Percentiles rank a stretch among this genome's conserved stretches.
Conservation (phyloP, 2,888 invertebrate species). For the Synergus itoensis region DNA sequence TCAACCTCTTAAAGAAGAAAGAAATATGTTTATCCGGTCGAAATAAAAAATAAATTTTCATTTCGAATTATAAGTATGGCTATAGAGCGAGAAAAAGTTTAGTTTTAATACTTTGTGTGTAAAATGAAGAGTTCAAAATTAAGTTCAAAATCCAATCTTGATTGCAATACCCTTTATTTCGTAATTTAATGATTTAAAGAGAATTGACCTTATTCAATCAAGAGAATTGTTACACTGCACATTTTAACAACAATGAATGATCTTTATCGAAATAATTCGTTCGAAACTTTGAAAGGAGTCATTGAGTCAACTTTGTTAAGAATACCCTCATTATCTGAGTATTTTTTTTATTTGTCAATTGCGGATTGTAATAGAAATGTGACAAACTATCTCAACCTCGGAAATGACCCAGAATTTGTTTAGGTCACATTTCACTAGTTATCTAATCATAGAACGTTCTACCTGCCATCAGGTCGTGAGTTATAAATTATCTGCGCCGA, state of each 20-base stretch:
- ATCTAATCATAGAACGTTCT: not conserved
- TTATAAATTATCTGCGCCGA: not conserved
- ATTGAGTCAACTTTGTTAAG: not conserved
- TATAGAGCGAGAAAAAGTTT: too few species aligned
- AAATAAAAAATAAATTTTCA: not conserved
- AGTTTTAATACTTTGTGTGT: too few species aligned
- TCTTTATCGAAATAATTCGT: not conserved
- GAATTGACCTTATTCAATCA: not conserved
- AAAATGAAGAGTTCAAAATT: too few species aligned
- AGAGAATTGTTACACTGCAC: not conserved
- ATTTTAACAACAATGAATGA: not conserved
- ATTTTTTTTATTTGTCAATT: not conserved
- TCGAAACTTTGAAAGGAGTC: not conserved
- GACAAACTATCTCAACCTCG: not conserved
- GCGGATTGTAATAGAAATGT: not conserved
- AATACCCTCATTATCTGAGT: not conserved
- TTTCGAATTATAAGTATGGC: too few species aligned
- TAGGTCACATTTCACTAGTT: not conserved
- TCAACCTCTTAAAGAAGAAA: too few species aligned
- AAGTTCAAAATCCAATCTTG: too few species aligned
- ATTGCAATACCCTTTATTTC: not conserved
- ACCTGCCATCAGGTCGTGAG: slow-evolving; percentile 3
- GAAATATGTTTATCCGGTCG: too few species aligned
- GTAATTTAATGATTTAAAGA: not conserved
- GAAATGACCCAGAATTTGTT: not conserved